Base-by-base conservation (phyloP, 2,797 vertebrate species). In the Siniperca undulata region DNA sequence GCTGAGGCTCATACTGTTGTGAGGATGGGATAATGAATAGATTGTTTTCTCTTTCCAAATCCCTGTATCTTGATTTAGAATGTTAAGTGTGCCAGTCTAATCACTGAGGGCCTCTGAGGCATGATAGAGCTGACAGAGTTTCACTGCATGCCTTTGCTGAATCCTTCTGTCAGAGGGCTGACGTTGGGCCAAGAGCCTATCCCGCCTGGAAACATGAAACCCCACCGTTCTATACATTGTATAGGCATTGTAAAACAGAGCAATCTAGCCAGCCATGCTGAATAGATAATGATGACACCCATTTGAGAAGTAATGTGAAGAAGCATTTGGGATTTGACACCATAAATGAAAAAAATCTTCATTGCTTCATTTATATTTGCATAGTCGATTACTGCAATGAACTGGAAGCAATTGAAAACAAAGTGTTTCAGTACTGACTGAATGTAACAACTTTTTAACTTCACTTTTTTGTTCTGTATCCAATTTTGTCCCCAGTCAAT, bases 71-170 rank as follows among this genome's bases (percentile, higher is more conserved):
- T 58, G 68, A 74, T 70, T 66, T 53, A 22, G 65, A 50, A 22
- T n/a, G 40, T 76, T 56, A 65, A 53, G 30, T 48, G 77, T 4
- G 60, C 44, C 42, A 53, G 19, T 76, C 53, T 11, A 61, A 66
- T 44, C 69, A 12, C 68, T 20, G 53, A 59, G 61, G 24, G 46
- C 68, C 40, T 58, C 52, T 36, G 56, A 69, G 55, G 62, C n/a
- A 46, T 24, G 40, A 52, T 17, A 44, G 58, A 75, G 55, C 34
- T 50, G 14, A 17, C 67, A 69, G 3, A 56, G 65, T 27, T 67
- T 69, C 44, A 55, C 70, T 64, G 44, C 55, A 66, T 60, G 73
- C 74, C 76, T 81, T 17, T n/a, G 30, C 48, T 77, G 60, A 55
- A 61, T 66, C 22, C 12, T 48, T 13, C 59, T 65, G n/a, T 74